phyloP scores from a whole-genome alignment of 2,113 vertebrate genomes.

The Corvus moneduloides region DNA sequence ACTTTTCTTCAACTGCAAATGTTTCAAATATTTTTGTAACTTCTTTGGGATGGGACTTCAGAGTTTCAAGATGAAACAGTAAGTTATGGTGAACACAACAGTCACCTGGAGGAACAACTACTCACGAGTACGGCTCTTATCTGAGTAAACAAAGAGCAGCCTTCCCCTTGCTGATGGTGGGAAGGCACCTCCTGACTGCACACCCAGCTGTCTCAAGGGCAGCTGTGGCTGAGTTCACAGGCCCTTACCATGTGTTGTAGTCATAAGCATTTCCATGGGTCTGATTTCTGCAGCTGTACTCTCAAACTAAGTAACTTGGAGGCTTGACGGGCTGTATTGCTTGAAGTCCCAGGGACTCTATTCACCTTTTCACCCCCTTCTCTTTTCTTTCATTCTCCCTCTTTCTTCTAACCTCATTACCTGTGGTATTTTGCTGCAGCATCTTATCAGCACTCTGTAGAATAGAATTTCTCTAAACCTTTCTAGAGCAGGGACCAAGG shows the following conservation, averaged over 20 bases:
- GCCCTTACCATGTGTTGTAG: background rate
- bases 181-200: background rate
- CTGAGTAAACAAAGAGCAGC: background rate
- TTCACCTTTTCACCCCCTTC: background rate
- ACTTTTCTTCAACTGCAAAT: background rate
- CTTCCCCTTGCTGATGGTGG: rapidly evolving
- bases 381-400: background rate
- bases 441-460: background rate
- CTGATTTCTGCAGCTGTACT: background rate
- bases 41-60: background rate
- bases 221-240: background rate
- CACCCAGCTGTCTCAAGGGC: rapidly evolving
- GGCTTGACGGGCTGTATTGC: background rate
- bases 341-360: background rate
- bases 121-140: rapidly evolving
- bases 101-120: background rate
- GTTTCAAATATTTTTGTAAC: background rate
- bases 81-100: background rate
- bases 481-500: background rate
- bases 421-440: background rate
- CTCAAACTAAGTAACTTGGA: background rate
- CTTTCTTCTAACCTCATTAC: background rate
- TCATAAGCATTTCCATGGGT: rapidly evolving
- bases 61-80: background rate
- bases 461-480: background rate